A percentile compares a stretch with the other conserved stretches of the same genome.
phyloP scores from a whole-genome alignment of 2,888 invertebrate species.

The Caenorhabditis imperialis region DNA sequence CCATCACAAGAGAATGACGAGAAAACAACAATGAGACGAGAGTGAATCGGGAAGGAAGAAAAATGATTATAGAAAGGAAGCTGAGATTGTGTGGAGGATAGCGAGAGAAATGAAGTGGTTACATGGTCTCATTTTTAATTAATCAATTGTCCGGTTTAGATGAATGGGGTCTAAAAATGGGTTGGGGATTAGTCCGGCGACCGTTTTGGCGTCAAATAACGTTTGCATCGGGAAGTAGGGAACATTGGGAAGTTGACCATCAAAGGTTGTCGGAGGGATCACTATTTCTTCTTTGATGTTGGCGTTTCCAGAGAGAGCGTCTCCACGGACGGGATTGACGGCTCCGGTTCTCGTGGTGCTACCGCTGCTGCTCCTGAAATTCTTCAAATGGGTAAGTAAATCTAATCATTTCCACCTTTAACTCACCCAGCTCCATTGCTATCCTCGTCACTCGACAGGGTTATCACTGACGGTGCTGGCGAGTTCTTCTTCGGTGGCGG shows the following conservation, averaged over 20 bases:
- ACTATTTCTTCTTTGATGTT: constrained; percentile 23
- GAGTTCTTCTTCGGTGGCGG: constrained; percentile 29
- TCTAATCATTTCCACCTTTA: background rate
- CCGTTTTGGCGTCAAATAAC: constrained; percentile 27
- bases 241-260: constrained; percentile 15
- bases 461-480: constrained; percentile 35
- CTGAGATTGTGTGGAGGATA: constrained; percentile 1
- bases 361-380: constrained; percentile 33
- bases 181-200: constrained; percentile 31
- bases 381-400: background rate
- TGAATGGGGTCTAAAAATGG: constrained; percentile 32
- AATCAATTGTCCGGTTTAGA: constrained; percentile 22
- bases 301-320: background rate
- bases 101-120: constrained; percentile 11
- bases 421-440: constrained; percentile 46
- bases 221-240: constrained; percentile 20
- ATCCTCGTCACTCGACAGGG: constrained; percentile 53
- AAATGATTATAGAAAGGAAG: constrained; percentile 20
- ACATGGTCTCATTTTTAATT: no score
- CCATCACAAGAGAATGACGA: constrained; percentile 48
- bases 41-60: constrained; percentile 9
- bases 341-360: constrained; percentile 36
- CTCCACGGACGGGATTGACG: constrained; percentile 18
- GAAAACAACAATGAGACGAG: constrained; percentile 27
- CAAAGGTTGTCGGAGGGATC: constrained; percentile 42